Conservation (phyloP, 1,140 invertebrate genomes). For the Phymorhynchus buccinoides region DNA sequence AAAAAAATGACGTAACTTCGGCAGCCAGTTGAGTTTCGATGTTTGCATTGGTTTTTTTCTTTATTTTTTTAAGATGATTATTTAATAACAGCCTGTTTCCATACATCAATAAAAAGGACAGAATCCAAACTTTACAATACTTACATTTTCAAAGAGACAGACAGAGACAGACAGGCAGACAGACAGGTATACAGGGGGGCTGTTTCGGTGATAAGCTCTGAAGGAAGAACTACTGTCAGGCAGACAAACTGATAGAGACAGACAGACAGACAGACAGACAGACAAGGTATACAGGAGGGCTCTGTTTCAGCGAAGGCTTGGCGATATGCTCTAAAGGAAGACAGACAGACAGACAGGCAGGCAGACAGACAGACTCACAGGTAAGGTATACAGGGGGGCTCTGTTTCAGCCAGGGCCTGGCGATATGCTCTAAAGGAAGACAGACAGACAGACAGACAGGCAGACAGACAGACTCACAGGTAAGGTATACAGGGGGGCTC, state of each 20-base stretch:
- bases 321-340: no score
- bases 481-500: slow-evolving; percentile 98
- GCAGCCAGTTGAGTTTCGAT: no score
- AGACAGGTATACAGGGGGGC: not conserved
- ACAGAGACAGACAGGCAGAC: not conserved
- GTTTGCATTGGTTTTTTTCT: no score
- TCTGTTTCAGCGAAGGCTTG: no score
- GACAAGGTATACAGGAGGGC: no score
- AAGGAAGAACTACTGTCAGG: not conserved
- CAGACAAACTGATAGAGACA: not conserved
- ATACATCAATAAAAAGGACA: no score
- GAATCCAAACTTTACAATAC: no score
- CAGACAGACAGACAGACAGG: slow-evolving; percentile 24
- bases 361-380: slow-evolving; percentile 86
- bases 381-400: slow-evolving; percentile 83
- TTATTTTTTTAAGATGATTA: no score
- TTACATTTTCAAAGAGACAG: not conserved
- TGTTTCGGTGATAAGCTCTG: not conserved
- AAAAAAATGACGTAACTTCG: no score
- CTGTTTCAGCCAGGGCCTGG: slow-evolving; percentile 70
- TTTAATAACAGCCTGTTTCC: no score
- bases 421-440: not conserved
- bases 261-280: not conserved
- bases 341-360: not conserved
- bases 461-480: slow-evolving; percentile 83